Percentiles rank a stretch among this genome's conserved stretches.
Conservation (phyloP, 1,140 invertebrate genomes). For the Cotesia typhae region DNA sequence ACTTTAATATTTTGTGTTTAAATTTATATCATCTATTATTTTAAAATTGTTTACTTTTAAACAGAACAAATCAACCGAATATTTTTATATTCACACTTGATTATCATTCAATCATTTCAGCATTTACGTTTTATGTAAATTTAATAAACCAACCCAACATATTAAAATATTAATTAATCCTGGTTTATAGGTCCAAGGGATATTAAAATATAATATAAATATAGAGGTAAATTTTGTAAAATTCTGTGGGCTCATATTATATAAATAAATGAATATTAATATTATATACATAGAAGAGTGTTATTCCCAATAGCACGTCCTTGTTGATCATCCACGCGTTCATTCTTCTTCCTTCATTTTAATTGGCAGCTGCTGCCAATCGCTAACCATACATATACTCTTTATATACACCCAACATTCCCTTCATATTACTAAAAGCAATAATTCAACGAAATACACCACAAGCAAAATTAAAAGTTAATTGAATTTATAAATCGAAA, state of each 20-base stretch:
- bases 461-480: conserved; percentile 27
- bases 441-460: conserved; percentile 3
- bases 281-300: too few relatives aligned
- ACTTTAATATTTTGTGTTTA: too few relatives aligned
- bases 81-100: background rate
- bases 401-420: background rate
- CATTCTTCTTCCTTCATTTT: conserved; percentile 22
- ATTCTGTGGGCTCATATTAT: background rate
- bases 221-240: background rate
- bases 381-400: conserved; percentile 18
- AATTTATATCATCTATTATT: too few relatives aligned
- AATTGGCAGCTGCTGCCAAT: conserved; percentile 39
- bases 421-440: background rate
- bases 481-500: conserved; percentile 17
- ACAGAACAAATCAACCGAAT: background rate
- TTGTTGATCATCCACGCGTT: conserved; percentile 9
- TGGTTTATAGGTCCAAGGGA: background rate
- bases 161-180: conserved; percentile 14
- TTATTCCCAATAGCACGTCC: background rate
- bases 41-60: too few relatives aligned
- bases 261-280: background rate
- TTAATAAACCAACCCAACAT: background rate
- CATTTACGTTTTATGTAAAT: background rate
- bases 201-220: background rate
- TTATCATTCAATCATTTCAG: conserved; percentile 2